phyloP scores from a whole-genome alignment of 2,888 invertebrate genomes.

The Seladonia tumulorum region DNA sequence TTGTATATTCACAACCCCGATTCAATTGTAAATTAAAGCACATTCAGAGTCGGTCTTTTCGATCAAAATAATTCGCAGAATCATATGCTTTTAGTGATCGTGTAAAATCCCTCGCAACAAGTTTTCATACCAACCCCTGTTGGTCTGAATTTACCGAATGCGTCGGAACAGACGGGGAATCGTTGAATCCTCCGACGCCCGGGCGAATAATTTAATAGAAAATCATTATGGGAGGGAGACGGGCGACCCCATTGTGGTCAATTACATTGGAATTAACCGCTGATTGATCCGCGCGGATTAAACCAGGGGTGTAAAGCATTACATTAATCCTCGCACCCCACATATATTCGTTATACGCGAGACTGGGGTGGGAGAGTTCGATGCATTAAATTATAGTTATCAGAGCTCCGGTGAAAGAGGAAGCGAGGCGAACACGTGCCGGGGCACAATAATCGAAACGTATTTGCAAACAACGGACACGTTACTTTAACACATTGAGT shows the following conservation, averaged over 20 bases:
- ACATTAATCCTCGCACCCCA: constrained; percentile 4
- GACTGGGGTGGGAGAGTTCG: neutral
- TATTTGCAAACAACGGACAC: neutral
- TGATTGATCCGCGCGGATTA: constrained; percentile 2
- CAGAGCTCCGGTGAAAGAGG: neutral
- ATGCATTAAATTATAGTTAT: neutral
- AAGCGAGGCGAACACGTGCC: neutral
- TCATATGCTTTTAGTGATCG: too few relatives aligned
- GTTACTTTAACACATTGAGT: too few relatives aligned
- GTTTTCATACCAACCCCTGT: neutral
- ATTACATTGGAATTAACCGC: constrained; percentile 9
- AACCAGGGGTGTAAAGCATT: neutral
- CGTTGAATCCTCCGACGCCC: neutral
- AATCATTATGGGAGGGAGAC: neutral
- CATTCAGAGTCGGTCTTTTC: too few relatives aligned
- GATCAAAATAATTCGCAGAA: too few relatives aligned
- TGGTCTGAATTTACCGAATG: neutral
- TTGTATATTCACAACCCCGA: too few relatives aligned
- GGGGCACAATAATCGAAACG: neutral
- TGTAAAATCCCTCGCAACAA: too few relatives aligned
- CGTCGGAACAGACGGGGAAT: too few relatives aligned
- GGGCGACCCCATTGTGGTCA: neutral
- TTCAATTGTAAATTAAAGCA: too few relatives aligned
- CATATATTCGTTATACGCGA: neutral
- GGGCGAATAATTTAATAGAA: constrained; percentile 6